Base-by-base conservation (phyloP, 2,888 invertebrate species). In the Gibbula magus region DNA sequence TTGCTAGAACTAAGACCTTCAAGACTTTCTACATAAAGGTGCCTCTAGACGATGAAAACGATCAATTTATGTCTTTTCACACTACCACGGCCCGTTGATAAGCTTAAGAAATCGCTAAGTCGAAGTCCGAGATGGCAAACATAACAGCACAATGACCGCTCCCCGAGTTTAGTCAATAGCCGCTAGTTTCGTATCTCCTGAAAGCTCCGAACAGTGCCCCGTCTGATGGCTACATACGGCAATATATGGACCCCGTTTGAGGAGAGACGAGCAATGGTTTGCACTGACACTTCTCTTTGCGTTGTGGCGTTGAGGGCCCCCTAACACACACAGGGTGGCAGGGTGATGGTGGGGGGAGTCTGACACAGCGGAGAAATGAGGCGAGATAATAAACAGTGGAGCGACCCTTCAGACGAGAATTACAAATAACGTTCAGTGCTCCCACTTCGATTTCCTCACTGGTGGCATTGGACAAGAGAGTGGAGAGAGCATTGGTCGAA, bases 1-100 rank as follows among this genome's bases (percentile, higher is more conserved):
- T 70, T 20, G 32, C 39, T 39, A 39, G 10, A 13, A 45, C 45
- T 45, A 45, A 45, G 45, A 45, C 45, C n/a, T 39, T 35, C 70
- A 29, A 39, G 32, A 20, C 70, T 70, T 29, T 18, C 32, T 13
- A 35, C 39, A 70, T 35, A 70, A 70, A 32, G 39, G 70, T 70
- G 35, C 70, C 35, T 39, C 70, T 25, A 35, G 39, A 20, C 20
- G 70, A 70, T 70, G 70, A 70, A 70, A 70, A 70, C 70, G 70
- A 70, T 70, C 70, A 70, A 70, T 70, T 70, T 70, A 70, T 70
- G 35, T 70, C 70, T 70, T 70, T 70, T 70, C 70, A 70, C 32
- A 35, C 70, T 70, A 70, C 29, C 70, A 29, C 10, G 10, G 32
- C 39, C 39, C 20, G 70, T 70, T 70, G 70, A 70, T 70, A 70